Evolutionary conservation across 1,140 invertebrate genomes (phyloP).

Genomic region (Hermetia illucens): DNA sequence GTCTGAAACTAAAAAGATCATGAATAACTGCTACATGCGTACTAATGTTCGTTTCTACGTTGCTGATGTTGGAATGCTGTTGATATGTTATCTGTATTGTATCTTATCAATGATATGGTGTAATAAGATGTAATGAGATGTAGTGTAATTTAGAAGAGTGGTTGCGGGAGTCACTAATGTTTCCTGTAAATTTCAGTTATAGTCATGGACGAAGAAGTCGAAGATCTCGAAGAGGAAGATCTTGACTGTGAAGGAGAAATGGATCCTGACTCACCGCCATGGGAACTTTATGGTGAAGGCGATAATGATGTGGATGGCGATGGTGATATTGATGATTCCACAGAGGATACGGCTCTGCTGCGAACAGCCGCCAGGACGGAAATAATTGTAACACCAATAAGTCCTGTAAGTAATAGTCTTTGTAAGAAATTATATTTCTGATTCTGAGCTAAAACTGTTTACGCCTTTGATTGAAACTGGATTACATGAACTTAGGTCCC

Average conservation of each 20-base stretch:
- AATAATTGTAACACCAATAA: constrained; percentile 34
- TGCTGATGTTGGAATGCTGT: too few species aligned
- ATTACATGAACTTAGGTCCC: not conserved
- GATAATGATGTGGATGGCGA: constrained; percentile 34
- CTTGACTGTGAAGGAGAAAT: constrained; percentile 30
- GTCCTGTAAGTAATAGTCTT: constrained; percentile 19
- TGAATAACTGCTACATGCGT: too few species aligned
- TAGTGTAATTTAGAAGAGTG: too few species aligned
- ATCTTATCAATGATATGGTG: too few species aligned
- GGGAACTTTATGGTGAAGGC: constrained; percentile 30
- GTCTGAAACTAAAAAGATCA: too few species aligned
- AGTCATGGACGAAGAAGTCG: constrained; percentile 36
- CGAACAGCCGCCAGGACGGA: constrained; percentile 30
- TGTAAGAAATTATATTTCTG: not conserved
- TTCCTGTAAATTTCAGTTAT: constrained; percentile 30
- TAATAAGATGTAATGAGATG: too few species aligned
- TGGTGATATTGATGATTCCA: constrained; percentile 35
- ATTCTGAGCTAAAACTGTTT: not conserved
- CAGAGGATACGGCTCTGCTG: constrained; percentile 38
- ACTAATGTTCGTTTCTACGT: too few species aligned
- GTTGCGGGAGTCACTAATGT: too few species aligned
- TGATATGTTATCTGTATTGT: too few species aligned
- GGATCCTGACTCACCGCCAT: constrained; percentile 26
- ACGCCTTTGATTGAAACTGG: not conserved
- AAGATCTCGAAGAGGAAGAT: constrained; percentile 31